These are phyloP conservation scores for Amblyjoppa proteus DNA, from an alignment of 2,888 invertebrate species.

Conservation along the genomic window DNA sequence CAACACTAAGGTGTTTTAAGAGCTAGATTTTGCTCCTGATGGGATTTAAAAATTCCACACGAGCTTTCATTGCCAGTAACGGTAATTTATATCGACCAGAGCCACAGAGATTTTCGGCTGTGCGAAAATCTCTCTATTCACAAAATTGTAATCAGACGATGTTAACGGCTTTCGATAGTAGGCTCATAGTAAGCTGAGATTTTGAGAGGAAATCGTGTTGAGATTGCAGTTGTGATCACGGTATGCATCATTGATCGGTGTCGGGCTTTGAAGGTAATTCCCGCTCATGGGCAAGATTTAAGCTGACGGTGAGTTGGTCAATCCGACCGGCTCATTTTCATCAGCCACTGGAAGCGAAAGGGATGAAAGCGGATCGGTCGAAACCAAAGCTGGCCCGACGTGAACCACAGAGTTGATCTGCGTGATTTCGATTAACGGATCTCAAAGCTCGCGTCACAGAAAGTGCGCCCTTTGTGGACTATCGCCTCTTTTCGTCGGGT, in stretches of 20 bases:
- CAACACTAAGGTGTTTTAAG: no score
- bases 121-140: not conserved
- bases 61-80: not conserved
- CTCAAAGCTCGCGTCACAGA: not conserved
- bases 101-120: no score
- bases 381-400: not conserved
- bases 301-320: not conserved
- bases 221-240: conserved; percentile 31
- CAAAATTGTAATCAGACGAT: not conserved
- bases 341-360: not conserved
- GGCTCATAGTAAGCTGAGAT: not conserved
- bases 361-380: conserved; percentile 1
- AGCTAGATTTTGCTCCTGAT: no score
- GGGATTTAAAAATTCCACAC: no score
- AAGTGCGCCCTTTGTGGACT: not conserved
- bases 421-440: not conserved
- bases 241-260: conserved; percentile 50
- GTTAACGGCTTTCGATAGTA: not conserved
- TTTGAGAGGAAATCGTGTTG: not conserved
- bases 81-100: not conserved
- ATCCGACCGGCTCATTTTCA: conserved; percentile 2
- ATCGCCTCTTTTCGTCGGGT: not conserved
- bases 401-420: not conserved
- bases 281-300: not conserved
- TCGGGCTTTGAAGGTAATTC: conserved; percentile 25